Evolutionary conservation across 2,888 invertebrate species (phyloP).

Genomic region (Synanthedon vespiformis): DNA sequence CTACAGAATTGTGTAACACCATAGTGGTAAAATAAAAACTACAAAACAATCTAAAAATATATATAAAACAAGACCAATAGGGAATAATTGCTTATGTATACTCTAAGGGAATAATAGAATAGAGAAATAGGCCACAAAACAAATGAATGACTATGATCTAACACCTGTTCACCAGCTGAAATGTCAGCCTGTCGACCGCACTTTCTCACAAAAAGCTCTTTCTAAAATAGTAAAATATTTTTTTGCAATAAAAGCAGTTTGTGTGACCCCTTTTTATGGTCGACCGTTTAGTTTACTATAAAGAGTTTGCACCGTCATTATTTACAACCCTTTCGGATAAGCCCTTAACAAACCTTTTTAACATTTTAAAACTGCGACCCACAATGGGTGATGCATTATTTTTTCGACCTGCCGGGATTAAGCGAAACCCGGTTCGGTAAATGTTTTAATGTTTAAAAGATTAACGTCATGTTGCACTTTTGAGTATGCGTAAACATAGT

Average conservation of each 20-base stretch:
- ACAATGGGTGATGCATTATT: slow-evolving; percentile 58
- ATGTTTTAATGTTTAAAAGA: slow-evolving; percentile 70
- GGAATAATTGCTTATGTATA: too few relatives aligned
- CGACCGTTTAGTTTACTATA: slow-evolving; percentile 58
- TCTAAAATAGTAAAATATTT: slow-evolving; percentile 1
- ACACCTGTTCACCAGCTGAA: too few relatives aligned
- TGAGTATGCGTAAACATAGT: slow-evolving; percentile 45
- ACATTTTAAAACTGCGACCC: slow-evolving; percentile 60
- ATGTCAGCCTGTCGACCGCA: too few relatives aligned
- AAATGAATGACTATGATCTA: too few relatives aligned
- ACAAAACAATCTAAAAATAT: too few relatives aligned
- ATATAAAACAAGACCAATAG: too few relatives aligned
- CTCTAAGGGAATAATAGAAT: too few relatives aligned
- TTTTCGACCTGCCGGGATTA: slow-evolving; percentile 43
- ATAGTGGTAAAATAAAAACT: too few relatives aligned
- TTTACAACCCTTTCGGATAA: slow-evolving; percentile 63
- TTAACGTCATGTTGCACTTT: slow-evolving; percentile 55
- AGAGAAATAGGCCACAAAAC: too few relatives aligned
- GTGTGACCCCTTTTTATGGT: slow-evolving; percentile 2
- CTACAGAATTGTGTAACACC: too few relatives aligned
- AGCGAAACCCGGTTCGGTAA: slow-evolving; percentile 38
- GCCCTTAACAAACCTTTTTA: slow-evolving; percentile 66
- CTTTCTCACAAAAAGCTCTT: slow-evolving; percentile 3
- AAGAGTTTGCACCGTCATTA: slow-evolving; percentile 62
- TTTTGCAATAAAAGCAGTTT: slow-evolving; percentile 1